These are phyloP conservation scores for Drosophila rellima DNA, from an alignment of 2,888 invertebrate genomes.

Conservation along the genomic window DNA sequence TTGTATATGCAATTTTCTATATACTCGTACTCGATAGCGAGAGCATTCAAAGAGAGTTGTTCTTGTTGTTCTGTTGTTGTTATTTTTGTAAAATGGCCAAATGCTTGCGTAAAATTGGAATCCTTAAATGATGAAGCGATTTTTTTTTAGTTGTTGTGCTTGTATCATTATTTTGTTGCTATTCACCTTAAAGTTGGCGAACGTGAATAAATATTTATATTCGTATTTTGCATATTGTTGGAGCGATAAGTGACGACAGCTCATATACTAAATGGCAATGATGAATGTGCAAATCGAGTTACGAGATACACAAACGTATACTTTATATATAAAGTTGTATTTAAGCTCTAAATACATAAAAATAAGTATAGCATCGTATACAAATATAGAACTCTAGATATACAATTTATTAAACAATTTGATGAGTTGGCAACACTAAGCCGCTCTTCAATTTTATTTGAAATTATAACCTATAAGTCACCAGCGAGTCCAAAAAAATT, in stretches of 20 bases:
- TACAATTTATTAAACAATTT: too few relatives aligned
- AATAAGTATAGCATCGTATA: too few relatives aligned
- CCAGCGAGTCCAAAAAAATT: neutral
- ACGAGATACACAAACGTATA: constrained; percentile 15
- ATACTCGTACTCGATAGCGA: neutral
- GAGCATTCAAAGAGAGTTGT: constrained; percentile 42
- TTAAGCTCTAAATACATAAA: constrained; percentile 12
- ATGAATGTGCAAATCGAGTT: constrained; percentile 58
- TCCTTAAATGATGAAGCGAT: constrained; percentile 76
- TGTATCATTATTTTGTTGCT: constrained; percentile 12
- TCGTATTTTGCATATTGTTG: constrained; percentile 50
- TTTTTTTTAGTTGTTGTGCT: too few relatives aligned
- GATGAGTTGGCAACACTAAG: too few relatives aligned
- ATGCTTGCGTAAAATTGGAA: constrained; percentile 63
- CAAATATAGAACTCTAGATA: too few relatives aligned
- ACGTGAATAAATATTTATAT: constrained; percentile 12
- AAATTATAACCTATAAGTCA: too few relatives aligned
- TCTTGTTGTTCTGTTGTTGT: too few relatives aligned
- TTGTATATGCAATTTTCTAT: constrained; percentile 56
- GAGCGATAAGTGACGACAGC: constrained; percentile 37
- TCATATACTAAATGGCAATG: constrained; percentile 42
- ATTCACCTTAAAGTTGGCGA: constrained; percentile 49
- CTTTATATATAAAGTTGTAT: constrained; percentile 13
- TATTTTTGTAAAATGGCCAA: constrained; percentile 59
- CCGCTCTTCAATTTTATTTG: too few relatives aligned